Base-by-base conservation (phyloP, 64 coral and sea anemone species). In the Dendronephthya gigantea region DNA sequence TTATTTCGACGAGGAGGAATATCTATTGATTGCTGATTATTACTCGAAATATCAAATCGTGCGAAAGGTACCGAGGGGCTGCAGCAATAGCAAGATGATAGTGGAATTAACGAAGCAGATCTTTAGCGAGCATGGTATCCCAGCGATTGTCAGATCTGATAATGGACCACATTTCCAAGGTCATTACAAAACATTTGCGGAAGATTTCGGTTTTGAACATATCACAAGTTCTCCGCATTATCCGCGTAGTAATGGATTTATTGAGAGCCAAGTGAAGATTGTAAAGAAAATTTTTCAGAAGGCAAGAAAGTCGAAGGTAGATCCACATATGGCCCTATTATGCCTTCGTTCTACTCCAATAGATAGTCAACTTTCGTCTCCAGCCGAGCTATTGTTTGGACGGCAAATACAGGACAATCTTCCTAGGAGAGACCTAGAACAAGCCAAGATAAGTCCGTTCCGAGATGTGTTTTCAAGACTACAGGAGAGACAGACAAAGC, bases 11-110 rank as follows among this genome's bases (percentile, higher is more conserved):
- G 9, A 82, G n/a, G 76, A 23, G 32, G 85, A 91, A 11, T 74
- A 87, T 40, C 79, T 91, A n/a, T 19, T 92, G 51, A 84, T 92
- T 31, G n/a, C 81, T 31, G 82, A 91, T n/a, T 87, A 72, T 35
- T 87, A 87, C 51, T 91, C 74, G 14, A 86, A 87, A 58, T 89
- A 40, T 19, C 81, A 58, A 0, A 85, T 90, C 31, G 9, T 85
- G 16, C 28, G 83, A 66, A 84, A 85, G 68, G 16, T 90, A 50
- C 88, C 58, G 16, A 35, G 48, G 15, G 66, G 85, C 25, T 83
- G 85, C 32, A 84, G 85, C 36, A 88, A 84, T 45, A 91, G 90
- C 33, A 48, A 23, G 29, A 87, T 81, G 23, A 39, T 83, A 9
- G 62, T 87, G 1, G 40, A 69, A 41, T 68, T 86, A 23, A 88